These are phyloP conservation scores for Drosophila mayaguana DNA, from an alignment of 2,888 invertebrate species.

Conservation along the genomic window DNA sequence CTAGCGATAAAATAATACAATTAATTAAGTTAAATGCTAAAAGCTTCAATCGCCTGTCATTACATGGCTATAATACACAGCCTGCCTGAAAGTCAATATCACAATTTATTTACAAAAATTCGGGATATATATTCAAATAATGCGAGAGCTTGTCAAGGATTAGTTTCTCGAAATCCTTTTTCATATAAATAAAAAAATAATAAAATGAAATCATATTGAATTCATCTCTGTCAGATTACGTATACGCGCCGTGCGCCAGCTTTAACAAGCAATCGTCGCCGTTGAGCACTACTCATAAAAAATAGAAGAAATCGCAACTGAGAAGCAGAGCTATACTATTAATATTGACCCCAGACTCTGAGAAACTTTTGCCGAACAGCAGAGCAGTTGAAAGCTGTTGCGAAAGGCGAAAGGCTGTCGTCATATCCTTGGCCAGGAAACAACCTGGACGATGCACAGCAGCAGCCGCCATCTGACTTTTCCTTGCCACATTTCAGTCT, in stretches of 20 bases:
- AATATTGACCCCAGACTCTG: slow-evolving; percentile 42
- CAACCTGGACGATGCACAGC: slow-evolving; percentile 38
- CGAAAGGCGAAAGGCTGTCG: slow-evolving; percentile 34
- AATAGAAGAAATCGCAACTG: slow-evolving; percentile 16
- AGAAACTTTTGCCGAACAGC: slow-evolving; percentile 29
- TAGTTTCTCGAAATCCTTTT: neutral
- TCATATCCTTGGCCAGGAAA: slow-evolving; percentile 18
- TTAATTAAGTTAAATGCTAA: slow-evolving; percentile 11
- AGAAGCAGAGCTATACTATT: slow-evolving; percentile 21
- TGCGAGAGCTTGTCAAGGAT: neutral
- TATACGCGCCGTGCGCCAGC: slow-evolving; percentile 37
- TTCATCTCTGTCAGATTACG: slow-evolving; percentile 25
- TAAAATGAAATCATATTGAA: neutral
- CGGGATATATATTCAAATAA: neutral
- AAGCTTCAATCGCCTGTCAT: neutral
- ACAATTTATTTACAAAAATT: neutral
- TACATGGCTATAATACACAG: too few relatives aligned
- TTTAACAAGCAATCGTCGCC: slow-evolving; percentile 20
- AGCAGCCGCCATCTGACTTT: slow-evolving; percentile 51
- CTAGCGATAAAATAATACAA: slow-evolving; percentile 6
- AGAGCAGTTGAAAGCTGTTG: slow-evolving; percentile 38
- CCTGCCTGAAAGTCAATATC: neutral
- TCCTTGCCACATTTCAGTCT: slow-evolving; percentile 34
- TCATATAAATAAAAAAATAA: neutral
- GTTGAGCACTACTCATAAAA: slow-evolving; percentile 28